phyloP scores from a whole-genome alignment of 1,140 invertebrate genomes.

The Habropoda laboriosa region DNA sequence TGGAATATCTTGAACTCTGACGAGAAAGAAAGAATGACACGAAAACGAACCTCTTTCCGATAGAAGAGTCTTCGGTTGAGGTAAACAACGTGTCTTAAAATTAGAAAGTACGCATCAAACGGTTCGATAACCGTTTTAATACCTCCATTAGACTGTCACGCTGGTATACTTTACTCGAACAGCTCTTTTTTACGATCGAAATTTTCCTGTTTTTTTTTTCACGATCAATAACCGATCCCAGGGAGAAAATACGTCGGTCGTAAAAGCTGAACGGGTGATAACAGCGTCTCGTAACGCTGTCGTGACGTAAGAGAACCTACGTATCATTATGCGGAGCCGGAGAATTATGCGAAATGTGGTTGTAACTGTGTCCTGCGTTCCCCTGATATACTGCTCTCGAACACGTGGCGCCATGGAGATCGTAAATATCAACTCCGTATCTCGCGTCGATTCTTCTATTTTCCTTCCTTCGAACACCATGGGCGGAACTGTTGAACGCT shows the following conservation, averaged over 20 bases:
- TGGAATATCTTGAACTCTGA: neutral
- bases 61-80: neutral
- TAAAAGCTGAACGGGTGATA: neutral
- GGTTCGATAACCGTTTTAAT: neutral
- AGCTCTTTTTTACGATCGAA: neutral
- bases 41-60: neutral
- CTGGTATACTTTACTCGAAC: no score
- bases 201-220: neutral
- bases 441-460: neutral
- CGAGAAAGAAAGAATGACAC: neutral
- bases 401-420: slow-evolving; percentile 27
- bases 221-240: neutral
- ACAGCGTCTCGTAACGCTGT: neutral
- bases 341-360: slow-evolving; percentile 55
- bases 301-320: slow-evolving; percentile 17
- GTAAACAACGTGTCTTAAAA: no score
- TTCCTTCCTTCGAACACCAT: no score
- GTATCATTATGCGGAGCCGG: slow-evolving; percentile 40
- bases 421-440: neutral
- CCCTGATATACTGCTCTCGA: slow-evolving; percentile 4
- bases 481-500: neutral
- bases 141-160: no score
- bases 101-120: neutral
- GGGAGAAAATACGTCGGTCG: neutral
- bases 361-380: slow-evolving; percentile 3